phyloP scores from a whole-genome alignment of 2,113 vertebrate genomes.

The Sigmodon hispidus region DNA sequence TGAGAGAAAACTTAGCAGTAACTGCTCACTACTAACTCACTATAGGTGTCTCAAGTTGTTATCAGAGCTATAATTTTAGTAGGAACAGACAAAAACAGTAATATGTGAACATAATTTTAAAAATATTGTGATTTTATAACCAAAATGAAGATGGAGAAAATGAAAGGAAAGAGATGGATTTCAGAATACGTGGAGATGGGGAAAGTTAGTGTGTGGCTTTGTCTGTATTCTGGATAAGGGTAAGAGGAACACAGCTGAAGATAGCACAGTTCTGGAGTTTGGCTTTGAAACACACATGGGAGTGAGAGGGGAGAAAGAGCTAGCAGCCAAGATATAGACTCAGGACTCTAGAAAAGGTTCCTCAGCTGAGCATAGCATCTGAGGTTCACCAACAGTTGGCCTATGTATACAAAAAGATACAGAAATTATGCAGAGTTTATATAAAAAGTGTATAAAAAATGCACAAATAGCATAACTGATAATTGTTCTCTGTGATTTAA shows the following conservation, averaged over 20 bases:
- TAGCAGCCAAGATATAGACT: neutral
- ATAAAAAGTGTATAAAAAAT: neutral
- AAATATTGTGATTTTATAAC: neutral
- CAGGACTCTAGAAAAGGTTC: neutral
- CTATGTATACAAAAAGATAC: neutral
- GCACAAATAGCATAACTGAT: neutral
- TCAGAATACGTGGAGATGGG: neutral
- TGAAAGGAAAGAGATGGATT: neutral
- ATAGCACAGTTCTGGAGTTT: neutral
- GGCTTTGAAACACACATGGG: neutral
- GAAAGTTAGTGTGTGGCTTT: neutral
- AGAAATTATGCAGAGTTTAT: neutral
- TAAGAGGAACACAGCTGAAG: neutral
- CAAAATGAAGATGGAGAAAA: neutral
- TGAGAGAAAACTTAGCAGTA: neutral
- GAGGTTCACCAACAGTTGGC: neutral
- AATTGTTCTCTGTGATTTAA: neutral
- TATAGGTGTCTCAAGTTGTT: neutral
- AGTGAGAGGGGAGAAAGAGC: neutral
- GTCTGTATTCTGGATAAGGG: neutral
- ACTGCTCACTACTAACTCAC: neutral
- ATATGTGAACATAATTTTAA: neutral
- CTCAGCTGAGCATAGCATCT: neutral
- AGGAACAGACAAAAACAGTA: neutral
- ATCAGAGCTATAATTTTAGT: neutral